Evolutionary conservation across 2,888 invertebrate genomes (phyloP), one percentile per base, ranked within the genome.

Genomic region (Agrilus mali): DNA sequence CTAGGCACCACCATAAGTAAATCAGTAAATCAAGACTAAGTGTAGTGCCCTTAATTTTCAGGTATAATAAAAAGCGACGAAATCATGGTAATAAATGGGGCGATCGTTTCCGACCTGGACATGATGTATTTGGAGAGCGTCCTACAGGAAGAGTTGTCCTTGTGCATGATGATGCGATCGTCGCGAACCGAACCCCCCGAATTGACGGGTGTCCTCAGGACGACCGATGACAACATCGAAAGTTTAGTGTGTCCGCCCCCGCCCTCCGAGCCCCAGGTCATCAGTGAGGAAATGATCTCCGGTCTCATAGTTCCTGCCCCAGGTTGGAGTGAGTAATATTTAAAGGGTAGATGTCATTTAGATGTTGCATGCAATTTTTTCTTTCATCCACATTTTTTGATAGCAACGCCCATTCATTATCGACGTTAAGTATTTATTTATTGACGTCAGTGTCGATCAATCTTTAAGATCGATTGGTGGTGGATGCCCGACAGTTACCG

Each of bases 51-150:
- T 44, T 42, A 56, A 10, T 27, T 61, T 68, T 55, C 73, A 95
- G 95, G 95, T 63, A 86, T 96, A 66, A 90, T 93, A 69, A 89
- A 93, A 73, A 87, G 94, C 60, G 96, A 96, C 71, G 96, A 96
- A 75, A 94, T 96, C 68, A 90, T 96, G 85, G 93, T 96, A 68
- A 94, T 96, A 72, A 96, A 96, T 74, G 92, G 94, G 53, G 93
- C 94, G 58, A 90, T 95, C 67, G 94, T 96, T 55, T 90, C 92
- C 61, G 95, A 96, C 74, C 77, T 96, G 72, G 96, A 96, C 77
- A 96, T 96, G 95, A 95, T 96, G 88, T 95, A 93, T 75, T 78
- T 96, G 65, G 96, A 96, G 70, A 90, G 89, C 63, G 88, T 95
- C 51, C 77, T 96, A 55, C 94, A 94, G 69, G 94, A 95, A 67